Evolutionary conservation across 2,888 invertebrate genomes (phyloP), one percentile per base, ranked within the genome.

Genomic region (Spatulosminthurus flaviceps): DNA sequence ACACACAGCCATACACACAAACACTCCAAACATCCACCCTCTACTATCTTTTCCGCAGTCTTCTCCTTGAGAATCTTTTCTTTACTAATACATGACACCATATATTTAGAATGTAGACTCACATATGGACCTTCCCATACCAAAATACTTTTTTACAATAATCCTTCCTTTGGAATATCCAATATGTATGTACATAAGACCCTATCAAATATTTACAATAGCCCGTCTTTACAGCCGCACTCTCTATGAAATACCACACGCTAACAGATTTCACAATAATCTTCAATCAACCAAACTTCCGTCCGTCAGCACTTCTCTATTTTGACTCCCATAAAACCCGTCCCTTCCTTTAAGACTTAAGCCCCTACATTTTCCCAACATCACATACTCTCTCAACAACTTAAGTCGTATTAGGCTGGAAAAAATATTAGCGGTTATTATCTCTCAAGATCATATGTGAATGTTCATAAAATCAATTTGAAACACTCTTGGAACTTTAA

Each of bases 181-280:
- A n/a, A n/a, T n/a, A n/a, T n/a, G n/a, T n/a, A n/a, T n/a, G n/a
- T n/a, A n/a, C n/a, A n/a, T n/a, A n/a, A n/a, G n/a, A n/a, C n/a
- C n/a, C n/a, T n/a, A n/a, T n/a, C n/a, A 34, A 34, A 51, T 51
- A n/a, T 19, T 51, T 51, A 19, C 51, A 41, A 13, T 13, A 2
- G 51, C 51, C 19, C 2, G 16, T 16, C 51, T n/a, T 51, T 34
- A 9, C 5, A 51, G 16, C n/a, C 51, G 16, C 4, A 51, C 16
- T 51, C 51, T 34, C 51, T 51, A n/a, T 19, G 16, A 51, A n/a
- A 19, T 51, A 19, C 51, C 51, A 51, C 16, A 16, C 51, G 51
- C 51, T 51, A 51, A 51, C 51, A 51, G 51, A 51, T 51, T 51
- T 51, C n/a, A 51, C n/a, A 51, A 51, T 41, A 41, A 41, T 41